Evolutionary conservation across 2,113 vertebrate genomes (phyloP).

Genomic region (Apodemus sylvaticus): DNA sequence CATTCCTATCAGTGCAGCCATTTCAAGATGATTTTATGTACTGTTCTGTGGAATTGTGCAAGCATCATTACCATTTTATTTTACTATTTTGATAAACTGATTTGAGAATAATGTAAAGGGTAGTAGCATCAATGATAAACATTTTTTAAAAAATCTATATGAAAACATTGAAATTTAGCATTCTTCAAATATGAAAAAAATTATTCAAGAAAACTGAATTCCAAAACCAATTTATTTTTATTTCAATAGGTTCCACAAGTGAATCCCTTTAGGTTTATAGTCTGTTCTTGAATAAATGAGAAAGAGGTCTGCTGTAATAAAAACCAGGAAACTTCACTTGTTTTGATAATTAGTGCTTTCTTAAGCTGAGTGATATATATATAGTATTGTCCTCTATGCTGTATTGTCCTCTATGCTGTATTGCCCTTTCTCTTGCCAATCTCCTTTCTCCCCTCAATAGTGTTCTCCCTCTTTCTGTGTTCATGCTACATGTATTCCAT

Average conservation of each 20-base stretch:
- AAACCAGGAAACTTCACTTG: not conserved
- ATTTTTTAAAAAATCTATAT: not conserved
- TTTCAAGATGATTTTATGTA: constrained; percentile 18
- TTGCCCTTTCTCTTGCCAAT: not conserved
- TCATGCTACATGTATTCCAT: not conserved
- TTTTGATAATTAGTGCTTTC: constrained; percentile 24
- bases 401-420: not conserved
- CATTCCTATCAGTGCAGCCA: not conserved
- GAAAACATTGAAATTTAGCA: not conserved
- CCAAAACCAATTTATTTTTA: constrained; percentile 42
- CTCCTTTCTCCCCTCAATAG: not conserved
- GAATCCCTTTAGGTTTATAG: not conserved
- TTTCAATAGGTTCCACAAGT: not conserved
- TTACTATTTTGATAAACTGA: constrained; percentile 39
- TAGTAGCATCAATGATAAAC: not conserved
- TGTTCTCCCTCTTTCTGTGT: not conserved
- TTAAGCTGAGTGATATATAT: not conserved
- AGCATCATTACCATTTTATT: constrained; percentile 12
- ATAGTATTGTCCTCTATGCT: not conserved
- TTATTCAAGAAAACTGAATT: not conserved
- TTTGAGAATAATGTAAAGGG: constrained; percentile 13
- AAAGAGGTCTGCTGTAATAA: not conserved
- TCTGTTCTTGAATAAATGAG: not conserved
- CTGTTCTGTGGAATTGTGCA: not conserved
- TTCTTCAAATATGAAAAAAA: not conserved